Evolutionary conservation across 1,140 invertebrate genomes (phyloP).

Genomic region (Mamestra configurata): DNA sequence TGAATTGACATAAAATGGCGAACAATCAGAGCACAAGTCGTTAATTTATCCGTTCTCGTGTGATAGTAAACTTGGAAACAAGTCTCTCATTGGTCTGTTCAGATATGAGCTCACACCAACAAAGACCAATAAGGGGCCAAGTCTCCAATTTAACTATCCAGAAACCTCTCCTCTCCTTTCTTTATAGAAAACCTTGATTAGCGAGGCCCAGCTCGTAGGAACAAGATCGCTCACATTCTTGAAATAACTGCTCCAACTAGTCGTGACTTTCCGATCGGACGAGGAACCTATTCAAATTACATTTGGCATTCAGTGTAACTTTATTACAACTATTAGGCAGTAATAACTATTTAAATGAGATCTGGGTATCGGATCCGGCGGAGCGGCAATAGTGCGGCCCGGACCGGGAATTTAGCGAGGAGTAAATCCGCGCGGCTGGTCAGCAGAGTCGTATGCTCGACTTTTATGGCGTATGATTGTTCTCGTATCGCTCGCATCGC

Average conservation of each 20-base stretch:
- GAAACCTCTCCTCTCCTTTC: too few relatives aligned
- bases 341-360: slow-evolving; percentile 29
- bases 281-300: slow-evolving; percentile 14
- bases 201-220: not conserved
- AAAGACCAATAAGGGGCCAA: too few relatives aligned
- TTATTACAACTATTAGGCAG: slow-evolving; percentile 31
- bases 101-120: too few relatives aligned
- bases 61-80: too few relatives aligned
- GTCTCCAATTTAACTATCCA: too few relatives aligned
- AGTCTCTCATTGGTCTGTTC: too few relatives aligned
- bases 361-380: slow-evolving; percentile 7
- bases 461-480: not conserved
- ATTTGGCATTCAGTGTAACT: slow-evolving; percentile 17
- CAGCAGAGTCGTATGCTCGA: not conserved
- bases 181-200: too few relatives aligned
- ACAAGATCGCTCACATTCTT: slow-evolving; percentile 1
- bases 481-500: not conserved
- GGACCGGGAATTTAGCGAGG: not conserved
- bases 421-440: not conserved
- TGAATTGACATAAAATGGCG: too few relatives aligned
- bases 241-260: not conserved
- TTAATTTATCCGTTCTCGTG: too few relatives aligned
- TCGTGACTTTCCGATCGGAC: not conserved
- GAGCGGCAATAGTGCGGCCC: not conserved
- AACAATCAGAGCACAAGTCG: too few relatives aligned